phyloP scores from a whole-genome alignment of 1,140 invertebrate species.

The Eupeodes corollae region DNA sequence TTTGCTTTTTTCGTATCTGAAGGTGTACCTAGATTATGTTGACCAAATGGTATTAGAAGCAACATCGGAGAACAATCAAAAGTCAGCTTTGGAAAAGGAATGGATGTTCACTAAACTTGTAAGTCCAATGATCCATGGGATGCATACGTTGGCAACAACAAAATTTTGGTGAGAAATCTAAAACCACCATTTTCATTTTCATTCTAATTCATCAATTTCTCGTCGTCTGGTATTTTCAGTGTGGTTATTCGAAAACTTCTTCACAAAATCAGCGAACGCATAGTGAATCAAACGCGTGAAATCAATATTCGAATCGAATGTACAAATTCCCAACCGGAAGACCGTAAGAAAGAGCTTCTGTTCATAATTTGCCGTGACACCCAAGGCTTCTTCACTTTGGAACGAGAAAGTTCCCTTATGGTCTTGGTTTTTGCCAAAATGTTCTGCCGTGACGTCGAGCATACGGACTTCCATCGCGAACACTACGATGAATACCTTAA shows the following conservation, averaged over 20 bases:
- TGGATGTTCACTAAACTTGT: constrained; percentile 65
- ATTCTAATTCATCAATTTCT: constrained; percentile 24
- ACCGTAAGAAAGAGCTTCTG: constrained; percentile 32
- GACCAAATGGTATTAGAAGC: constrained; percentile 58
- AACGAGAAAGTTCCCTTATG: constrained; percentile 67
- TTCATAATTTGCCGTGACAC: constrained; percentile 63
- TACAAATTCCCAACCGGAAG: constrained; percentile 20
- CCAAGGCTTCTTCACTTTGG: constrained; percentile 65
- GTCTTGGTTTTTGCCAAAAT: constrained; percentile 67
- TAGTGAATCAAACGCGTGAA: constrained; percentile 25
- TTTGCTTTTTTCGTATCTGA: constrained; percentile 13
- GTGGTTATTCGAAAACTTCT: constrained; percentile 28
- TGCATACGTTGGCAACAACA: constrained; percentile 51
- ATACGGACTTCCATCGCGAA: constrained; percentile 36
- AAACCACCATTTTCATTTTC: constrained; percentile 38
- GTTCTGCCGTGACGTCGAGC: constrained; percentile 57
- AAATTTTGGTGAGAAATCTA: constrained; percentile 44
- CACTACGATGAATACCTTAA: constrained; percentile 34
- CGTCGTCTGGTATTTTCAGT: neutral
- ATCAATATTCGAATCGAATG: constrained; percentile 25
- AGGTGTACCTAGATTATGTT: constrained; percentile 63
- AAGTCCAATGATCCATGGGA: constrained; percentile 55
- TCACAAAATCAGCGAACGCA: constrained; percentile 22
- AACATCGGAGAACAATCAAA: constrained; percentile 56
- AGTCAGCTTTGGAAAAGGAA: constrained; percentile 68